Base-by-base conservation (phyloP, 1,140 invertebrate genomes). In the Aricia agestis region DNA sequence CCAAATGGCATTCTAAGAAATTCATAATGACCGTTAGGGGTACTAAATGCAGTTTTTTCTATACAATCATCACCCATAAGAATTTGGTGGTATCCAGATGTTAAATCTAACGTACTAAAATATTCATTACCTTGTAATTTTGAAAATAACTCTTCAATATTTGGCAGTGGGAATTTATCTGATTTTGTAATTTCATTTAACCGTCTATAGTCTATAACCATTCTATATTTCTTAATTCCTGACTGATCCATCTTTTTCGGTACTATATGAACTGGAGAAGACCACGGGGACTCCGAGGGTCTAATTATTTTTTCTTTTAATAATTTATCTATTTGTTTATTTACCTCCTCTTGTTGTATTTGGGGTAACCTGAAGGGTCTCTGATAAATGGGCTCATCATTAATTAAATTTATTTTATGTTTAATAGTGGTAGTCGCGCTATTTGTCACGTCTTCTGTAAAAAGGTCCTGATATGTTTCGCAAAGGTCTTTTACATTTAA, bases 381-480 rank as follows among this genome's bases (percentile, higher is more conserved):
- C 31, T 72, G 66, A 52, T 72, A 74, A 36, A 74, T 74, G 52
- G 68, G 72, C 18, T 72, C 72, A 17, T 72, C 68, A 58, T 1
- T 45, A 10, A 57, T 69, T 66, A 72, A 70, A 66, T n/a, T 45
- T 45, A 73, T 71, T 41, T 63, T 57, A 67, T 74, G 75, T 66
- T 72, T 72, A n/a, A 76, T 67, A 17, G 25, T 52, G 1, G 72
- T 70, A 4, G 74, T 75, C 15, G 74, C 74, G 31, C 74, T 75
- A 58, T 75, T 58, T 6, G 70, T 72, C 0, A 75, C 74, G 18
- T 75, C 70, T 67, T 72, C 74, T 2, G 70, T 72, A 68, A 75
- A 72, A 63, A 75, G 63, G 25, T 75, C 70, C 5, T 31, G 3
- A 70, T 75, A 72, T 1, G 70, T 75, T 36, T 72, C 31, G 42